Base-by-base conservation (phyloP, 2,113 vertebrate species). In the Tachuris rubrigastra region DNA sequence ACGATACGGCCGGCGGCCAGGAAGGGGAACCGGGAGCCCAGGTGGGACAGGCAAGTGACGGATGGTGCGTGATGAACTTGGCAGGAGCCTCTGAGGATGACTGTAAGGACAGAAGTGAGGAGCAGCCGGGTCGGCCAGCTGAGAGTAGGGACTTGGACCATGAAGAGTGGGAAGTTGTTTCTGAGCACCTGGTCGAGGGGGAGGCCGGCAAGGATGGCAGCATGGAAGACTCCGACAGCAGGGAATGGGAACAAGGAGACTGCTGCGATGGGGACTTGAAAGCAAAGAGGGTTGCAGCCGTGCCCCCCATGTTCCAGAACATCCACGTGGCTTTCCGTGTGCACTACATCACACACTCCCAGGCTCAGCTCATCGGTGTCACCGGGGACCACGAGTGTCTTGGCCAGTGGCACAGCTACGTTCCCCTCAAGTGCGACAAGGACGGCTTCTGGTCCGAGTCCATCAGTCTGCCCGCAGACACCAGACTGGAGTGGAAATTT, bases 401-500 rank as follows among this genome's bases (percentile, higher is more conserved):
- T 3, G 99, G 99, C 27, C 97, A 97, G 72, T 99, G 99, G 99
- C 96, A 97, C 46, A 94, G 91, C 23, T 99, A 98, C 0, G 52
- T 99, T 44, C 98, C 98, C 0, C 98, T 99, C n/a, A 98, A 97
- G 80, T 78, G 72, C 1, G 94, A 95, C 59, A 97, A 98, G 72
- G 98, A 98, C 4, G 99, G 99, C 56, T 97, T 98, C 90, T 99
- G 99, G 99, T 97, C 98, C 15, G 90, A 92, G 8, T 97, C 98
- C 2, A 59, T 99, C 60, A 75, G 93, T 31, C 97, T 99, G 39
- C 99, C 99, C 0, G 95, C 79, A 6, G 98, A 99, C 87, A 98
- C 96, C 37, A 97, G 93, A 41, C 87, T 99, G 33, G 98, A 99
- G 96, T 99, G 99, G 99, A 99, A 99, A 94, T 99, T 99, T 77